Evolutionary conservation across 2,113 vertebrate species (phyloP).

Genomic region (Syngnathus typhle): DNA sequence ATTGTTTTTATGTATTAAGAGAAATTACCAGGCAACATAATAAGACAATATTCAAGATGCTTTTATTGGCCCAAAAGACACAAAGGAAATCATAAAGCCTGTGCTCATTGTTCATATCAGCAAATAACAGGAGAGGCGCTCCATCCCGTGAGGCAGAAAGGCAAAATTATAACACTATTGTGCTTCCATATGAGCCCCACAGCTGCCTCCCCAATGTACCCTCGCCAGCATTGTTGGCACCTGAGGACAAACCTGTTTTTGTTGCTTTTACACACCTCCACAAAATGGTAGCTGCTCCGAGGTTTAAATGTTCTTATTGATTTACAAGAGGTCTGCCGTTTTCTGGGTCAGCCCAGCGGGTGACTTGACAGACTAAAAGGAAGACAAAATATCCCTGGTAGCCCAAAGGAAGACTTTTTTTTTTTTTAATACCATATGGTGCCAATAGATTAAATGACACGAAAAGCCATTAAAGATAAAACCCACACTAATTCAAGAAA

Average conservation of each 20-base stretch:
- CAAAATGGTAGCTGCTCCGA: not conserved
- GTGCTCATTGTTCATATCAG: conserved; percentile 36
- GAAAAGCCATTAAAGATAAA: not conserved
- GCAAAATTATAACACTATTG: conserved; percentile 54
- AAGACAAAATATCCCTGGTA: conserved; percentile 34
- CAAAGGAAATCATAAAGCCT: not conserved
- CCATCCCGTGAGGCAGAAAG: conserved; percentile 53
- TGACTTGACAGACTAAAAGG: conserved; percentile 22
- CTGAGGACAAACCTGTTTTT: conserved; percentile 5
- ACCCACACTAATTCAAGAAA: not conserved
- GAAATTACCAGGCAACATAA: too few relatives aligned
- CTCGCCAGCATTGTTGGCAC: conserved; percentile 11
- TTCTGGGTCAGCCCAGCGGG: conserved; percentile 61
- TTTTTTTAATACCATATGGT: conserved; percentile 50
- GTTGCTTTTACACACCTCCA: conserved; percentile 2
- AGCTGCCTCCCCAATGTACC: conserved; percentile 39
- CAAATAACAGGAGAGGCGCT: conserved; percentile 21
- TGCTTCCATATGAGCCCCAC: conserved; percentile 59
- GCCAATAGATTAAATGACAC: conserved; percentile 15
- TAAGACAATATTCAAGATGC: not conserved
- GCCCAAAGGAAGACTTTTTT: conserved; percentile 52
- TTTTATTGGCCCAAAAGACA: not conserved
- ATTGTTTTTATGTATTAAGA: too few relatives aligned
- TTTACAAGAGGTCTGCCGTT: conserved; percentile 24
- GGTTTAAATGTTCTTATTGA: conserved; percentile 22